Percentiles rank a stretch among this genome's conserved stretches.
phyloP scores from a whole-genome alignment of 2,888 invertebrate genomes.

The Globia sparganii region DNA sequence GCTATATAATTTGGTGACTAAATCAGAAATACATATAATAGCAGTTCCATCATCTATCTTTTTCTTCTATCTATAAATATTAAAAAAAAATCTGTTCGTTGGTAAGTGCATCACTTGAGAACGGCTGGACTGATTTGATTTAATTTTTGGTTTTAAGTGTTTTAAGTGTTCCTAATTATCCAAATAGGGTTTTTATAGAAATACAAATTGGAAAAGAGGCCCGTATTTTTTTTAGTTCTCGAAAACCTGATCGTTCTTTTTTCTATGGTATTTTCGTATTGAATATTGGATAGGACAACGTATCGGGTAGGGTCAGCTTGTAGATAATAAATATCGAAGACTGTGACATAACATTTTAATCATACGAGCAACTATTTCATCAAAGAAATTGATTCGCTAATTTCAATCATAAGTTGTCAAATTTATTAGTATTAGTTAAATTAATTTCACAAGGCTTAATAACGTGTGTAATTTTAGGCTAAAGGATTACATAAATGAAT shows the following conservation, averaged over 20 bases:
- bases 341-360: slow-evolving; percentile 30
- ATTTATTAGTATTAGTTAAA: slow-evolving; percentile 8
- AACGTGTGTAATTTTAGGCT: slow-evolving; percentile 16
- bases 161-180: background rate
- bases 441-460: slow-evolving; percentile 16
- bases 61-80: background rate
- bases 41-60: background rate
- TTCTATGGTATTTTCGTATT: background rate
- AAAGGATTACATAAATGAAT: slow-evolving; percentile 53
- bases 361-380: slow-evolving; percentile 7
- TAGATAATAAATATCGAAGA: background rate
- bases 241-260: background rate
- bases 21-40: background rate
- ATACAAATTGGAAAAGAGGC: background rate
- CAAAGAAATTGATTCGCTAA: slow-evolving; percentile 9
- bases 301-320: too few species aligned
- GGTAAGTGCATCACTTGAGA: background rate
- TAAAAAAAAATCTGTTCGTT: background rate
- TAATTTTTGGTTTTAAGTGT: background rate
- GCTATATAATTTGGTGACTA: background rate
- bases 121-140: background rate
- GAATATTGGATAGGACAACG: background rate
- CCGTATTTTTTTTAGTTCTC: background rate
- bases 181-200: background rate
- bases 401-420: slow-evolving; percentile 1